Base-by-base conservation (phyloP, 2,888 invertebrate species). In the Caenorhabditis imperialis region DNA sequence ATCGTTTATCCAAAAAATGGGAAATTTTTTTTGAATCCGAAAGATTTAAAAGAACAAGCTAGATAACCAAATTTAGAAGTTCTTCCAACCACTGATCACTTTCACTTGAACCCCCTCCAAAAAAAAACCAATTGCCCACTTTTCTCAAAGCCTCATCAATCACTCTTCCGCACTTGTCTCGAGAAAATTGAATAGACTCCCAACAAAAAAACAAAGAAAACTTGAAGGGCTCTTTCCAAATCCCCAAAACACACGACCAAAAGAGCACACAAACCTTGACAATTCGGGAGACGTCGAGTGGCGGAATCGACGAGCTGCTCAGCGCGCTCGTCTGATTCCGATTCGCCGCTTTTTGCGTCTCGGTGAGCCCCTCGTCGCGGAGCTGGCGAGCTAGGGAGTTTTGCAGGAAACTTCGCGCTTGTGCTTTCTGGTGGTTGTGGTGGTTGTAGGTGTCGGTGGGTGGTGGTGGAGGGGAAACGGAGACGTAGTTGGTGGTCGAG, bases 271-370 rank as follows among this genome's bases (percentile, higher is more conserved):
- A 35, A 37, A 78, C 79, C 76, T 71, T 53, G 40, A 73, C 50
- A 60, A 79, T 70, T 51, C 45, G 47, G 33, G 42, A 53, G 16
- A 67, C 74, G 58, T 78, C 78, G 57, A 76, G 71, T 6, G 81
- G 81, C 40, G 53, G 45, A 23, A 60, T 55, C 6, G 79, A 70
- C 25, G 65, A 65, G 22, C 55, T 57, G 65, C 65, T 65, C 65
- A 65, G 57, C 55, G 65, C 65, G 44, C 65, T 57, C 30, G 79
- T 81, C 62, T 85, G 82, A 62, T 77, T 78, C 58, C 84, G 83
- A 63, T 86, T 86, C 16, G 84, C 85, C 27, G 73, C 74, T 50
- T 72, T 71, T 62, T 86, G 86, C 4, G 82, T 78, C 30, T 81
- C 78, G 10, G 86, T 86, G 30, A 86, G 75, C 7, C 81, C 80